A percentile compares a stretch with the other conserved stretches of the same genome.
Conservation (phyloP, 2,113 vertebrate genomes). For the Forbesichthys agassizii region DNA sequence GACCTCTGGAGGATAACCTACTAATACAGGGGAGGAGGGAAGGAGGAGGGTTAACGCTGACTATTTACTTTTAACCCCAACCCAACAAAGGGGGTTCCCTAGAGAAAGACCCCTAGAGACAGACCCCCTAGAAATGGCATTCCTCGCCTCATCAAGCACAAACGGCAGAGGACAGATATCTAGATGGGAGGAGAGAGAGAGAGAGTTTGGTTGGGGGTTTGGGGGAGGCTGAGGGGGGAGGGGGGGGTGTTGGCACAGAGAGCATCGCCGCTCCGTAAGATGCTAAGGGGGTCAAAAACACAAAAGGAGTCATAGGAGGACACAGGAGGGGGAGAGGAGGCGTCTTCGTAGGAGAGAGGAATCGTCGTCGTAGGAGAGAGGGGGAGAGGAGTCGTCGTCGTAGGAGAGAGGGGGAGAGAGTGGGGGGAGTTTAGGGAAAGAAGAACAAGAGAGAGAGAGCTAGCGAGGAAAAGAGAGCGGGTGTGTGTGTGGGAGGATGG, state of each 20-base stretch:
- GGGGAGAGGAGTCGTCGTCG: conserved; percentile 5
- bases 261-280: conserved; percentile 23
- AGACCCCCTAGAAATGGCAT: too few relatives aligned
- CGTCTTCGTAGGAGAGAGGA: conserved; percentile 32
- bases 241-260: conserved; percentile 19
- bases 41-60: too few relatives aligned
- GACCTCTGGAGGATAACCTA: conserved; percentile 47
- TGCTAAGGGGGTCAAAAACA: conserved; percentile 47
- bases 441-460: too few relatives aligned
- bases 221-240: conserved; percentile 4
- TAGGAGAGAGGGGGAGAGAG: conserved; percentile 2
- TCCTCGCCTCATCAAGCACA: too few relatives aligned
- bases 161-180: neutral
- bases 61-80: too few relatives aligned
- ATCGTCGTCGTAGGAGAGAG: conserved; percentile 27
- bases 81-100: too few relatives aligned
- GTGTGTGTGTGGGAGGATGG: too few relatives aligned
- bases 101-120: too few relatives aligned
- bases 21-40: neutral
- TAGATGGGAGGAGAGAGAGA: neutral
- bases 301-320: conserved; percentile 29
- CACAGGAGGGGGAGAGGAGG: conserved; percentile 16
- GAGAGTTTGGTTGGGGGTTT: neutral
- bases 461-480: too few relatives aligned
- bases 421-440: neutral